Percentiles rank a stretch among this genome's conserved stretches.
phyloP scores from a whole-genome alignment of 2,797 vertebrate species.

The Pelobates cultripes region DNA sequence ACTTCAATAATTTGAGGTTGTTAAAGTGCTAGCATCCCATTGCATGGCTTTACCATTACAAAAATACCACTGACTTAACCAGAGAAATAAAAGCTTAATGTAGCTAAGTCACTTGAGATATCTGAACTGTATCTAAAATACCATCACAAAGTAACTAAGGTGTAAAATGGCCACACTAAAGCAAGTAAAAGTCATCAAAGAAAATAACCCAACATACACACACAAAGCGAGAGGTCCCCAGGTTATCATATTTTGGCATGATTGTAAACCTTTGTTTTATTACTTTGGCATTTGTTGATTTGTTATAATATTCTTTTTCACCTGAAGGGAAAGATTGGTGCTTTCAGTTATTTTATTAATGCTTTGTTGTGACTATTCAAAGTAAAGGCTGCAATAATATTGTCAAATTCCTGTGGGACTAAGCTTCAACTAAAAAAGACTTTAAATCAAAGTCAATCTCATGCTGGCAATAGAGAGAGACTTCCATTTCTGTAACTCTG shows the following conservation, averaged over 20 bases:
- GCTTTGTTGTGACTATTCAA: slow-evolving; percentile 49
- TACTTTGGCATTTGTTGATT: slow-evolving; percentile 46
- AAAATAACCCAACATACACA: neutral
- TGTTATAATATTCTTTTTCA: slow-evolving; percentile 38
- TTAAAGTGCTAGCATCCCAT: neutral
- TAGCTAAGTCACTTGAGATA: neutral
- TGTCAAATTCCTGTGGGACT: slow-evolving; percentile 37
- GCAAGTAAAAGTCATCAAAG: slow-evolving; percentile 13
- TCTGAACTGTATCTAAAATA: neutral
- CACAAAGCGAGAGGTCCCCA: neutral
- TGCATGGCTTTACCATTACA: neutral
- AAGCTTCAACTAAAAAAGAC: slow-evolving; percentile 51
- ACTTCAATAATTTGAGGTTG: too few species aligned
- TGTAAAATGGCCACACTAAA: neutral
- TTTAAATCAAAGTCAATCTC: slow-evolving; percentile 57
- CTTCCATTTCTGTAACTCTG: slow-evolving; percentile 55
- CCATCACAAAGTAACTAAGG: neutral
- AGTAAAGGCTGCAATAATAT: slow-evolving; percentile 35
- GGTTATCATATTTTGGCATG: slow-evolving; percentile 2
- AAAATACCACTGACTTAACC: neutral
- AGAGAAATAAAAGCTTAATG: neutral
- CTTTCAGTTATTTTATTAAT: slow-evolving; percentile 53
- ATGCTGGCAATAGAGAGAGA: slow-evolving; percentile 41
- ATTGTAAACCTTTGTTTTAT: slow-evolving; percentile 38
- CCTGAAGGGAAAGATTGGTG: slow-evolving; percentile 31